Evolutionary conservation across 2,797 vertebrate genomes (phyloP).

Genomic region (Syngnathus rostellatus): DNA sequence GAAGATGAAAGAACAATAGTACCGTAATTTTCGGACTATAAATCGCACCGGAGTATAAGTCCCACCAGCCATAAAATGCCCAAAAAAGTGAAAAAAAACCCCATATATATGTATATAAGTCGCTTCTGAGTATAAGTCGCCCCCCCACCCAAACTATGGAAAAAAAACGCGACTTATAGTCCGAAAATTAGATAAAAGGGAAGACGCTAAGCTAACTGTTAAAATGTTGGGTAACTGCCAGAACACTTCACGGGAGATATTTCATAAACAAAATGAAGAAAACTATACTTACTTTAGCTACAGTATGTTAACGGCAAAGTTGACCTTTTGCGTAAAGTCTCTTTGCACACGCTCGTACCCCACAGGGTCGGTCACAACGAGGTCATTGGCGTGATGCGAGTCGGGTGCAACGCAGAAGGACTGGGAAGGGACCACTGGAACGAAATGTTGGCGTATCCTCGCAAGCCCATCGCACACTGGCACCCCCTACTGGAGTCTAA

Average conservation of each 20-base stretch:
- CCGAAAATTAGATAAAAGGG: too few species aligned
- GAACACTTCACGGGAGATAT: not conserved
- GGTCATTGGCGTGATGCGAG: conserved; percentile 91
- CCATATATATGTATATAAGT: too few species aligned
- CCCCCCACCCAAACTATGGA: too few species aligned
- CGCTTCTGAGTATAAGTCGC: too few species aligned
- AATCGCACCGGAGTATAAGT: too few species aligned
- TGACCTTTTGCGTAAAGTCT: conserved; percentile 34
- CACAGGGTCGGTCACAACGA: conserved; percentile 95
- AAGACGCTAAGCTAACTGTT: too few species aligned
- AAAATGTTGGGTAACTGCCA: too few species aligned
- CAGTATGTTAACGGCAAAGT: not conserved
- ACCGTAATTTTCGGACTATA: too few species aligned
- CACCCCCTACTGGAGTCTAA: conserved; percentile 92
- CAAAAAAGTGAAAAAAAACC: too few species aligned
- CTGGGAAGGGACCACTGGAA: conserved; percentile 98
- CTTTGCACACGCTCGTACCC: conserved; percentile 13
- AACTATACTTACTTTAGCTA: not conserved
- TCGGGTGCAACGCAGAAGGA: conserved; percentile 83
- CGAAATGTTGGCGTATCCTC: conserved; percentile 94
- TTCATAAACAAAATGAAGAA: not conserved
- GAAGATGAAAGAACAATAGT: too few species aligned
- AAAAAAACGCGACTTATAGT: too few species aligned
- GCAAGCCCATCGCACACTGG: conserved; percentile 98
- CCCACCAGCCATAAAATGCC: too few species aligned